Base-by-base conservation (phyloP, 2,113 vertebrate species). In the Xiphophorus maculatus region DNA sequence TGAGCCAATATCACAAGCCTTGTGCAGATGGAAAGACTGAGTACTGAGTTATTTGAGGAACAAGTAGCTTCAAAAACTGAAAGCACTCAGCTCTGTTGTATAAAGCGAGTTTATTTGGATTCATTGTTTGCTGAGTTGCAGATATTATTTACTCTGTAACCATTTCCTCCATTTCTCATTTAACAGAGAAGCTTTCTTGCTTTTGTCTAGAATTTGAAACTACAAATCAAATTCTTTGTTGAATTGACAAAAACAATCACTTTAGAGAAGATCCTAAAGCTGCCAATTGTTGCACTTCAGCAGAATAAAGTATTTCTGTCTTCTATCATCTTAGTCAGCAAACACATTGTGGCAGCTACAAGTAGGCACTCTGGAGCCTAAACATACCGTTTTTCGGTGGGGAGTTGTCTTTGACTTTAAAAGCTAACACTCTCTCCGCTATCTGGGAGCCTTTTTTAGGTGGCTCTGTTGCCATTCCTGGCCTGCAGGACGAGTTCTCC, bases 341-440 rank as follows among this genome's bases (percentile, higher is more conserved):
- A 84, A 89, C 83, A 83, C 64, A 61, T 35, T 17, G 44, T 51
- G 48, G 65, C 71, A 32, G 69, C 76, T 54, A 51, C 11, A 35
- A 28, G 15, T 32, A 71, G 85, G 81, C 79, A 27, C 29, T 3
- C 14, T 17, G 84, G 79, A 87, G 73, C 83, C 82, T 44, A 25
- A 65, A 35, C 37, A 30, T 63, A 37, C 25, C 70, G 65, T 42
- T 48, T 66, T 60, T 67, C n/a, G 13, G 51, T 2, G 51, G 15
- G 42, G 80, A 80, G 71, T 65, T 72, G 37, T 76, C 77, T 75
- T 81, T 83, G 70, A 70, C 61, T 77, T 75, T 68, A 68, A 81
- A 58, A 22, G 64, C 71, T 25, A 5, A 44, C 28, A 68, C 51
- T 44, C 44, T n/a, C 69, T 73, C 27, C 48, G 40, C 83, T 78